Evolutionary conservation across 2,797 vertebrate species (phyloP), one percentile per base, ranked within the genome.

Genomic region (Thalassophryne amazonica): DNA sequence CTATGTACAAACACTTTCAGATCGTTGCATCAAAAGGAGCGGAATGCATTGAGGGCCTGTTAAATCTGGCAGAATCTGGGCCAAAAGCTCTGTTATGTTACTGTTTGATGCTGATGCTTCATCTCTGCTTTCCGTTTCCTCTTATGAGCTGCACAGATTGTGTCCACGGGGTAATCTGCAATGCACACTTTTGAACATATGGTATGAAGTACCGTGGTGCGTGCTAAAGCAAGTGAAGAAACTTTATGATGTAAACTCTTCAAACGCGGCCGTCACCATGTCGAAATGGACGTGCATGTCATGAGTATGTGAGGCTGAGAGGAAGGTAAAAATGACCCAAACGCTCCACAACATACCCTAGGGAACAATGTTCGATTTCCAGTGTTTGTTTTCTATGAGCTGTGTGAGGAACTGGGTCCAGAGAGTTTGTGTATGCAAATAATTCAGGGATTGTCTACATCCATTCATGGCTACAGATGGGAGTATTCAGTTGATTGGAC

Each of bases 61-160:
- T 76, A 47, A 67, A 73, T 32, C 7, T 23, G 23, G 47, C 32
- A 57, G 59, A 83, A 83, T 80, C 43, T 81, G 57, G 79, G 71
- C 60, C 80, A 79, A 23, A 30, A 21, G 33, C 63, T 68, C 48
- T 59, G 76, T 73, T 72, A 56, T 61, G 64, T 42, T 69, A 9
- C 29, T 1, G 67, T 75, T 86, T 80, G 77, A 84, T 76, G 65
- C 14, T 1, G 24, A 60, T 3, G 69, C 63, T 78, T 82, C 72
- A 76, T 69, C 76, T 69, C 60, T 29, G 60, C 48, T 40, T 57
- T 56, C 45, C 46, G 29, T 59, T 78, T 76, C 59, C 52, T 61
- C 65, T 60, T 23, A 70, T 42, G 73, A 77, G 52, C 66, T 48
- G 54, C 63, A 43, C 59, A 75, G 63, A 82, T 67, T 72, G 72